Percentiles rank a stretch among this genome's conserved stretches.
Evolutionary conservation across 2,888 invertebrate species (phyloP).

Genomic region (Cryptocephalus primarius): DNA sequence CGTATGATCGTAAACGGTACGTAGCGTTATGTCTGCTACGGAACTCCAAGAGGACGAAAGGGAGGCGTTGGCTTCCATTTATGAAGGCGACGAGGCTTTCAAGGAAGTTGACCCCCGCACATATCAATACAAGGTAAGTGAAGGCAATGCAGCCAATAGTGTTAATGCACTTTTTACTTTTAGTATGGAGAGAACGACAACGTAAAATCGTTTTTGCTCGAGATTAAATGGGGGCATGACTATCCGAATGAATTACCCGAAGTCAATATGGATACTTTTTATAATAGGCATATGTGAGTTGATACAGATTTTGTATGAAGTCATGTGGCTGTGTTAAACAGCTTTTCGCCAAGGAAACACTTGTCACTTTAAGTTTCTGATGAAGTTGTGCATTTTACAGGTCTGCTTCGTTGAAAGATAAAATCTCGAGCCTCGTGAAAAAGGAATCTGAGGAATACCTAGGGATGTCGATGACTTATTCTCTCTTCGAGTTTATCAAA

Average conservation of each 20-base stretch:
- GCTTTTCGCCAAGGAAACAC: neutral
- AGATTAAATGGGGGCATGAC: slow-evolving; percentile 74
- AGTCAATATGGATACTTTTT: slow-evolving; percentile 83
- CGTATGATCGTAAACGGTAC: too few species aligned
- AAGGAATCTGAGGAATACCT: slow-evolving; percentile 72
- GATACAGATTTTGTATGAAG: slow-evolving; percentile 1
- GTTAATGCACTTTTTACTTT: slow-evolving; percentile 6
- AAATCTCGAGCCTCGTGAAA: slow-evolving; percentile 49
- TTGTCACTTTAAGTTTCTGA: neutral
- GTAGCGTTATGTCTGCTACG: slow-evolving; percentile 40
- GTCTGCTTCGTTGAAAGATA: slow-evolving; percentile 56
- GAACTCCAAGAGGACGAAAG: slow-evolving; percentile 79
- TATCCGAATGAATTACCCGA: slow-evolving; percentile 78
- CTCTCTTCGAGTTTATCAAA: slow-evolving; percentile 82
- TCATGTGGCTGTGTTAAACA: neutral
- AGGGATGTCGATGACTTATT: slow-evolving; percentile 91
- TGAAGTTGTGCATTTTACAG: slow-evolving; percentile 34
- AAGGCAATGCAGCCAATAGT: neutral
- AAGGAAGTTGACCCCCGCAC: slow-evolving; percentile 66
- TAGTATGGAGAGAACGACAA: slow-evolving; percentile 75
- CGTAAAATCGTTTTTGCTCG: slow-evolving; percentile 71
- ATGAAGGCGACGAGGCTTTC: slow-evolving; percentile 83
- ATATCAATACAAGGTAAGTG: slow-evolving; percentile 81
- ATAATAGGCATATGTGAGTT: slow-evolving; percentile 85
- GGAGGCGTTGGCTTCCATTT: slow-evolving; percentile 85